These are phyloP conservation scores for Hylia prasina DNA, from an alignment of 2,113 vertebrate genomes.

Conservation along the genomic window DNA sequence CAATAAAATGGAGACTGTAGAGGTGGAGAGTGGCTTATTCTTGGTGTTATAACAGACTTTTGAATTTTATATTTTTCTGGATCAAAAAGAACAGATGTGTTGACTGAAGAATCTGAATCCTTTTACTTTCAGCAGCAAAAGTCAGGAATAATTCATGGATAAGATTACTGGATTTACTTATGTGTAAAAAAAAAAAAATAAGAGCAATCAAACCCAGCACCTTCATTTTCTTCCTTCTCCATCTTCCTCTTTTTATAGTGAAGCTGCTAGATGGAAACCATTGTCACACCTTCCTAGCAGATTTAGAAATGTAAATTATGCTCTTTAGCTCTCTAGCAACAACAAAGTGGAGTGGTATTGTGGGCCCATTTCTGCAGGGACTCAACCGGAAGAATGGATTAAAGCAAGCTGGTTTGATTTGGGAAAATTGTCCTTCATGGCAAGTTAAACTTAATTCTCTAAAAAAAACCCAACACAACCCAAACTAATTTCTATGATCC, in stretches of 20 bases:
- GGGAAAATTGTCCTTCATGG: background rate
- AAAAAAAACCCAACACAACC: background rate
- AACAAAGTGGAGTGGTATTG: background rate
- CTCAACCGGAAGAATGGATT: background rate
- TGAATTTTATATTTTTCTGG: background rate
- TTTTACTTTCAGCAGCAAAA: background rate
- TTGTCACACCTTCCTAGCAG: background rate
- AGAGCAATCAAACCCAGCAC: background rate
- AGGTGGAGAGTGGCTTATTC: background rate
- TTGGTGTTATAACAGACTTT: background rate
- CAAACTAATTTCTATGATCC: background rate
- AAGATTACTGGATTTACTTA: background rate
- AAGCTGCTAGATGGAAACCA: background rate
- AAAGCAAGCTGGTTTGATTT: background rate
- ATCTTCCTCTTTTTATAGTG: background rate
- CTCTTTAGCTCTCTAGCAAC: background rate
- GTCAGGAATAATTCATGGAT: background rate
- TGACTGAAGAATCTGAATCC: background rate
- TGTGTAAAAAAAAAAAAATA: background rate
- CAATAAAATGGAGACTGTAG: slow-evolving; percentile 54
- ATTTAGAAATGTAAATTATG: background rate
- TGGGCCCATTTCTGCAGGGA: background rate
- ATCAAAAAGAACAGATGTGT: background rate
- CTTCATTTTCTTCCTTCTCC: background rate
- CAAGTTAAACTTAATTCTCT: background rate